A percentile compares a stretch with the other conserved stretches of the same genome.
These are phyloP conservation scores for Chrysomallon squamiferum DNA, from an alignment of 1,140 invertebrate genomes.

Conservation along the genomic window DNA sequence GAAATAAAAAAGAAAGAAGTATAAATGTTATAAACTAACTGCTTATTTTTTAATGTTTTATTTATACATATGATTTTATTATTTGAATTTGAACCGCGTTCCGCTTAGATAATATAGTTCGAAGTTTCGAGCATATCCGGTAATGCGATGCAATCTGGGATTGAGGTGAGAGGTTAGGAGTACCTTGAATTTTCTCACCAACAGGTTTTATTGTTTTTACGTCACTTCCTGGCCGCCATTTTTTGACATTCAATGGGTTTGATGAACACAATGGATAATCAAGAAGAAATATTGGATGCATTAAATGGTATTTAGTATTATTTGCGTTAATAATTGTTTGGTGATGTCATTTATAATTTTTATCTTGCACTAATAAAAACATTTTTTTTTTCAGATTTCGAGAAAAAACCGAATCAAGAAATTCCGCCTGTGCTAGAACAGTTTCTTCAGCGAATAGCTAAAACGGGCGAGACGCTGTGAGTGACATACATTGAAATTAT, in stretches of 20 bases:
- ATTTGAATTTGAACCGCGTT: too few relatives aligned
- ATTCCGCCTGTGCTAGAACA: conserved; percentile 91
- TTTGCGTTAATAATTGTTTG: conserved; percentile 1
- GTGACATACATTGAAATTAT: conserved; percentile 16
- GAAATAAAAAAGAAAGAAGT: too few relatives aligned
- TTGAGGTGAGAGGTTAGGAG: too few relatives aligned
- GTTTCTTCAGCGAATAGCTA: conserved; percentile 87
- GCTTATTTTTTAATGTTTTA: too few relatives aligned
- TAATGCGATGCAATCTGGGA: too few relatives aligned
- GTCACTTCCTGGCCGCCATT: conserved; percentile 47
- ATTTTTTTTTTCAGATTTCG: conserved; percentile 71
- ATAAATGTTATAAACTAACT: too few relatives aligned
- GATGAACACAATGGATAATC: conserved; percentile 53
- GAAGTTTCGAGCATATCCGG: too few relatives aligned
- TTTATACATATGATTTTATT: too few relatives aligned
- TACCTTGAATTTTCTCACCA: too few relatives aligned
- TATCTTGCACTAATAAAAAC: conserved; percentile 5
- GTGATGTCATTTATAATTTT: not conserved
- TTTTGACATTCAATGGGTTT: conserved; percentile 29
- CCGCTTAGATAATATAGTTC: too few relatives aligned
- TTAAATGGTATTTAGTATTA: conserved; percentile 39
- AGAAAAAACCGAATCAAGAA: conserved; percentile 77
- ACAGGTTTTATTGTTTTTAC: conserved; percentile 7
- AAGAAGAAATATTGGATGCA: conserved; percentile 55
- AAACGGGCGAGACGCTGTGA: conserved; percentile 87